Percentiles rank a stretch among this genome's conserved stretches.
phyloP scores from a whole-genome alignment of 2,113 vertebrate species.

The Geococcyx californianus region DNA sequence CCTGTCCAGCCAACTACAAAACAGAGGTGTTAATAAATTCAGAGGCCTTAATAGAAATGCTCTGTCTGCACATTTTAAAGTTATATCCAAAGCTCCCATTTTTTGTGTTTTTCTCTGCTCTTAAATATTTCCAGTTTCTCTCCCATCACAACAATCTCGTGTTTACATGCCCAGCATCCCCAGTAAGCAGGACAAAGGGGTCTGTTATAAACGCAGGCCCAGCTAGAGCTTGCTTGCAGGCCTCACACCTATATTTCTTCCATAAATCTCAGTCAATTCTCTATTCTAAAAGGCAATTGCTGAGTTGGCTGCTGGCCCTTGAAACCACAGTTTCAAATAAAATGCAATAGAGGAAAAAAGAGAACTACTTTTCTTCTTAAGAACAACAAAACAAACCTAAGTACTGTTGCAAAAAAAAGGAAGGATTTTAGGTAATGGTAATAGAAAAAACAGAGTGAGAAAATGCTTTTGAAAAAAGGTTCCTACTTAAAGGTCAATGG shows the following conservation, averaged over 20 bases:
- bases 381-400: slow-evolving; percentile 33
- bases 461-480: background rate
- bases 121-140: background rate
- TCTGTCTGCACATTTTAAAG: background rate
- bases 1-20: background rate
- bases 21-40: background rate
- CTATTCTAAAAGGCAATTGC: slow-evolving; percentile 16
- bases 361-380: slow-evolving; percentile 20
- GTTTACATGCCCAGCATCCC: background rate
- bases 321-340: slow-evolving; percentile 62
- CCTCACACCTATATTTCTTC: slow-evolving; percentile 47
- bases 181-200: background rate
- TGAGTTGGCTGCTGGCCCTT: slow-evolving; percentile 34
- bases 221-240: background rate
- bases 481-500: background rate
- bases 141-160: background rate
- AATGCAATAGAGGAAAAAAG: slow-evolving; percentile 23
- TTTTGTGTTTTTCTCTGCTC: background rate
- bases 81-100: background rate
- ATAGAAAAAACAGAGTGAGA: background rate
- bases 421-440: background rate
- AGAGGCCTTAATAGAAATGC: background rate
- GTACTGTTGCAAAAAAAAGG: background rate
- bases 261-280: slow-evolving; percentile 34
- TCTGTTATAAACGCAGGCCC: background rate